A percentile compares a stretch with the other conserved stretches of the same genome.
Conservation (phyloP, 2,888 invertebrate genomes). For the Hofmannophila pseudospretella region DNA sequence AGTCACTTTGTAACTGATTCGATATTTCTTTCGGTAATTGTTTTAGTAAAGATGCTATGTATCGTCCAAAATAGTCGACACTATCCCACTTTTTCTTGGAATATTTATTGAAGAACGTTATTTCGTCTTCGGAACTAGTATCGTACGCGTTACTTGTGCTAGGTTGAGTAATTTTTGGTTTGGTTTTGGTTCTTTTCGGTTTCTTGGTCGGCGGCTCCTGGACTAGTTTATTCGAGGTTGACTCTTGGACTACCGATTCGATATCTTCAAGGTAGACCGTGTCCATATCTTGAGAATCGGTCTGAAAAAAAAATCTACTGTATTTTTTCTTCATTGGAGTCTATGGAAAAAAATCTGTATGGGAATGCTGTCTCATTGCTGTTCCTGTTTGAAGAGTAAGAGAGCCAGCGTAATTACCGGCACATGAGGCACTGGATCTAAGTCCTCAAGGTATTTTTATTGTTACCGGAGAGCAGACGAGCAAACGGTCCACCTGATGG, state of each 20-base stretch:
- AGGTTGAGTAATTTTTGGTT: background rate
- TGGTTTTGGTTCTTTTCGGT: conserved; percentile 6
- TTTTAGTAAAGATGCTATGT: conserved; percentile 31
- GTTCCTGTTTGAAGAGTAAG: too few relatives aligned
- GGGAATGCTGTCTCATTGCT: too few relatives aligned
- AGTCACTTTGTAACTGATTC: conserved; percentile 33
- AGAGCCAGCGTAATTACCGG: too few relatives aligned
- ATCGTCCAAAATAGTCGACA: conserved; percentile 34
- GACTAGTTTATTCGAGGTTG: conserved; percentile 6
- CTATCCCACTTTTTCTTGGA: conserved; percentile 17
- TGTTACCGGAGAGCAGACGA: too few relatives aligned
- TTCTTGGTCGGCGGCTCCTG: conserved; percentile 9
- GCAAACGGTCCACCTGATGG: too few relatives aligned
- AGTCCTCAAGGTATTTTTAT: too few relatives aligned
- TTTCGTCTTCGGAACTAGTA: conserved; percentile 17
- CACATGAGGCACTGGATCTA: too few relatives aligned
- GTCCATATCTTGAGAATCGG: conserved; percentile 17
- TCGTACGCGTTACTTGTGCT: background rate
- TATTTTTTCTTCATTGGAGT: too few relatives aligned
- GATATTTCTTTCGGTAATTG: conserved; percentile 33
- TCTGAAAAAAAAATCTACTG: too few relatives aligned
- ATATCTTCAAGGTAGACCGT: conserved; percentile 22
- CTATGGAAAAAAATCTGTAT: too few relatives aligned
- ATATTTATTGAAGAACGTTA: conserved; percentile 16
- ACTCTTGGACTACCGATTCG: conserved; percentile 12